phyloP scores from a whole-genome alignment of 1,140 invertebrate genomes.

The Euwallacea fornicatus region DNA sequence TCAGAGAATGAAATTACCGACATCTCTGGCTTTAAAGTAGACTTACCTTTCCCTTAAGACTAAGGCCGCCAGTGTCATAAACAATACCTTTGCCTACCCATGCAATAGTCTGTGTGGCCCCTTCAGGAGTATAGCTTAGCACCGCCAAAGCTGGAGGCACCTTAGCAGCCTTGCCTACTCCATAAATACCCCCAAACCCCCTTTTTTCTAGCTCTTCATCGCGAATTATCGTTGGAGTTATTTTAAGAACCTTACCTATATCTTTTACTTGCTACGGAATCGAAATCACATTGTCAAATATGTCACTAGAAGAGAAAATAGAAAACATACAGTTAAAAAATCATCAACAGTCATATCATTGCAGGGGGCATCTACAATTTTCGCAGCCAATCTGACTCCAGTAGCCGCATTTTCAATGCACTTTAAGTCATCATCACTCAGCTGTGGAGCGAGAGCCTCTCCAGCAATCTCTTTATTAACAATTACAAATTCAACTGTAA shows the following conservation, averaged over 20 bases:
- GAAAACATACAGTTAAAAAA: constrained; percentile 67
- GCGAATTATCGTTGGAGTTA: constrained; percentile 69
- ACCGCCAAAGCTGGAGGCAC: constrained; percentile 78
- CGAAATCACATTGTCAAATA: not conserved
- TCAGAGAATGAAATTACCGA: not conserved
- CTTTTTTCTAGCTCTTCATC: constrained; percentile 72
- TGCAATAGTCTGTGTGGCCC: constrained; percentile 74
- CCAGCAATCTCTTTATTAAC: constrained; percentile 16
- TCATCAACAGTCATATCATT: constrained; percentile 82
- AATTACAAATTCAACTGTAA: constrained; percentile 50
- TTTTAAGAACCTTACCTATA: constrained; percentile 65
- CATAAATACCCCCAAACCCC: constrained; percentile 85
- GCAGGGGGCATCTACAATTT: constrained; percentile 82
- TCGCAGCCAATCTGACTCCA: constrained; percentile 71
- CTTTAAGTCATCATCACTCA: constrained; percentile 63
- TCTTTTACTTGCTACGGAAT: constrained; percentile 64
- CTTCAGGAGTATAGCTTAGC: constrained; percentile 68
- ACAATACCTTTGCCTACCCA: constrained; percentile 94
- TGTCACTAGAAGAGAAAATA: not conserved
- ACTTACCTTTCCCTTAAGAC: constrained; percentile 81
- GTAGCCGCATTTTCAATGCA: constrained; percentile 64
- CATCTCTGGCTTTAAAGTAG: constrained; percentile 4
- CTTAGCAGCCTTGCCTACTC: constrained; percentile 79
- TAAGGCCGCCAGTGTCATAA: constrained; percentile 90
- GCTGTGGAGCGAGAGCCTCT: constrained; percentile 30